Evolutionary conservation across 2,113 vertebrate species (phyloP).

Genomic region (Blennius ocellaris): DNA sequence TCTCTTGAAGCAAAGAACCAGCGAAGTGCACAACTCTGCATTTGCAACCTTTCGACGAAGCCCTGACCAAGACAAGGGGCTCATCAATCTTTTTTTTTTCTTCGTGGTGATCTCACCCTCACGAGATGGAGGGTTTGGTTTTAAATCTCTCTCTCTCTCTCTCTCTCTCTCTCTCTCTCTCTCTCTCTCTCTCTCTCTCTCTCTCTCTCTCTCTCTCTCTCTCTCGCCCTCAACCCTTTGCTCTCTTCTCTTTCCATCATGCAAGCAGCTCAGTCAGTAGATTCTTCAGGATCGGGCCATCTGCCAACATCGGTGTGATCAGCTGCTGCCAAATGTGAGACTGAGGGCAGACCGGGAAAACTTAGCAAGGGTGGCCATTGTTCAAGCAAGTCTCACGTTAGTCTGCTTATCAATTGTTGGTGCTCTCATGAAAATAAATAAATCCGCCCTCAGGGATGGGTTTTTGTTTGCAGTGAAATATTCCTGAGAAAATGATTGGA

Average conservation of each 20-base stretch:
- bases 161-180: too few species aligned
- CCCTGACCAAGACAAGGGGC: slow-evolving; percentile 38
- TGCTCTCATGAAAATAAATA: background rate
- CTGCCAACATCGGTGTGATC: slow-evolving; percentile 55
- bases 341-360: slow-evolving; percentile 24
- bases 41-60: slow-evolving; percentile 40
- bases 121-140: slow-evolving; percentile 46
- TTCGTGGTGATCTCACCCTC: slow-evolving; percentile 52
- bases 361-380: slow-evolving; percentile 23
- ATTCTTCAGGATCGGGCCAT: slow-evolving; percentile 36
- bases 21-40: slow-evolving; percentile 55
- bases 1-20: slow-evolving; percentile 28
- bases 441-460: background rate
- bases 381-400: slow-evolving; percentile 22
- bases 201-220: background rate
- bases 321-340: slow-evolving; percentile 43
- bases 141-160: slow-evolving; percentile 59
- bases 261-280: slow-evolving; percentile 53
- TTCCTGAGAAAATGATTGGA: background rate
- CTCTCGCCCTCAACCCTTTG: slow-evolving; percentile 1
- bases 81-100: slow-evolving; percentile 50
- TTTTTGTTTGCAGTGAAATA: background rate
- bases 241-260: slow-evolving; percentile 55
- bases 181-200: background rate
- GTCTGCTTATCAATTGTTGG: slow-evolving; percentile 15